A percentile compares a stretch with the other conserved stretches of the same genome.
phyloP scores from a whole-genome alignment of 2,797 vertebrate species.

The Silurus aristotelis region DNA sequence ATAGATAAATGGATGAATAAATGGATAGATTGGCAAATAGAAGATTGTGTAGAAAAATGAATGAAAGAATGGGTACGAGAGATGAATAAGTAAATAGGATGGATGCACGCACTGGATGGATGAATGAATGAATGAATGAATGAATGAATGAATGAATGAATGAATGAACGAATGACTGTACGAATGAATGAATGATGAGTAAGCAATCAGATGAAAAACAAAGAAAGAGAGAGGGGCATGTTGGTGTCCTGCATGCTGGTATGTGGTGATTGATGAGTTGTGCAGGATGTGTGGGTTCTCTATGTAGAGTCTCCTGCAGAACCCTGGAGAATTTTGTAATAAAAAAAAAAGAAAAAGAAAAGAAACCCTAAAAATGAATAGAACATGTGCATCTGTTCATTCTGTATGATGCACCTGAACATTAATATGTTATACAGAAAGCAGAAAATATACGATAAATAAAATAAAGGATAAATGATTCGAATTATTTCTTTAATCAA shows the following conservation, averaged over 20 bases:
- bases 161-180: neutral
- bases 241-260: neutral
- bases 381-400: neutral
- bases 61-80: too few species aligned
- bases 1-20: too few species aligned
- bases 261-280: neutral
- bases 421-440: neutral
- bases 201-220: too few species aligned
- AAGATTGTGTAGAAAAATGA: too few species aligned
- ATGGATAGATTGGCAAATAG: too few species aligned
- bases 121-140: too few species aligned
- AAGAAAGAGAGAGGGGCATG: too few species aligned
- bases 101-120: too few species aligned
- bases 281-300: neutral
- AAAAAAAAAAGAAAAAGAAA: neutral
- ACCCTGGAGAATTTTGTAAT: neutral
- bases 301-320: neutral
- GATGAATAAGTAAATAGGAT: too few species aligned
- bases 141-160: neutral
- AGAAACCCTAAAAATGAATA: neutral
- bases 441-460: too few species aligned
- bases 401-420: neutral
- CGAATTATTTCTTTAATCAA: neutral
- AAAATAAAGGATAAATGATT: too few species aligned
- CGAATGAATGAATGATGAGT: neutral